Conservation (phyloP, 2,797 vertebrate genomes). For the Pseudochaenichthys georgianus region DNA sequence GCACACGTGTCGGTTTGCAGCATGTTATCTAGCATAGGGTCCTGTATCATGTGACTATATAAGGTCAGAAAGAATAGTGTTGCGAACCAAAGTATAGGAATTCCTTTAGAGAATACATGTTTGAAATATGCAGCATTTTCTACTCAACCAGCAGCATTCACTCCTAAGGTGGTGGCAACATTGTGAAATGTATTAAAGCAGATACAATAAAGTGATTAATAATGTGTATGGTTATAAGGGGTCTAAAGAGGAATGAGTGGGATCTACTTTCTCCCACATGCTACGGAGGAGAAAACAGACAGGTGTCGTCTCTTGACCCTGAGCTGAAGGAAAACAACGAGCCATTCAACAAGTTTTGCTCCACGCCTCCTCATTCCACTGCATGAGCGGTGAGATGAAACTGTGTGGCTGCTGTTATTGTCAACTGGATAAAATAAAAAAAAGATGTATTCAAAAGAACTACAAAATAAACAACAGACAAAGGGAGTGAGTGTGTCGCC, state of each 20-base stretch:
- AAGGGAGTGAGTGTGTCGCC: conserved; percentile 53
- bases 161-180: background rate
- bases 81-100: background rate
- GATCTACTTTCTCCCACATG: conserved; percentile 25
- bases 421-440: conserved; percentile 62
- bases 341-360: conserved; percentile 68
- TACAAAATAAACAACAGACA: conserved; percentile 59
- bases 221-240: background rate
- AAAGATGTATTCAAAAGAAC: conserved; percentile 66
- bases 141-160: background rate
- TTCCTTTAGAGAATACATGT: background rate
- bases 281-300: conserved; percentile 23
- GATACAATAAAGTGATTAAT: background rate
- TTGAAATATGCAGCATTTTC: background rate
- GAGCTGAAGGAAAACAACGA: conserved; percentile 51
- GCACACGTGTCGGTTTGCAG: too few relatives aligned
- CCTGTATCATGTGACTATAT: too few relatives aligned
- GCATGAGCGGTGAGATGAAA: conserved; percentile 34
- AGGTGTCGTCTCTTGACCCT: conserved; percentile 47
- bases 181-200: background rate
- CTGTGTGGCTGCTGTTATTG: conserved; percentile 56
- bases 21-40: too few relatives aligned
- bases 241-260: conserved; percentile 17
- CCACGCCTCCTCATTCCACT: conserved; percentile 66
- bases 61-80: too few relatives aligned